Conservation (phyloP, 2,888 invertebrate species). For the Hyppa rectilinea region DNA sequence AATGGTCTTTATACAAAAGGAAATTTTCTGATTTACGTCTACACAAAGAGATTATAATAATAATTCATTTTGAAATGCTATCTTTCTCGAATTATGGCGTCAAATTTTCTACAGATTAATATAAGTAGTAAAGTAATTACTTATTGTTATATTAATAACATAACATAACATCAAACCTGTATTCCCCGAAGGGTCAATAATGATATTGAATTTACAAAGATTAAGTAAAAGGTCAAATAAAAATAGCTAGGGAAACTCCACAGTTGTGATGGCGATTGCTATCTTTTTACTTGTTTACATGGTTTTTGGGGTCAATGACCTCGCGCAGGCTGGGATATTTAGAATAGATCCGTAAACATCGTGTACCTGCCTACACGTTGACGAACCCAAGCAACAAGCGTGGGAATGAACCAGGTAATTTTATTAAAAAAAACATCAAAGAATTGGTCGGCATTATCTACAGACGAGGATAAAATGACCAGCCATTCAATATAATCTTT, state of each 20-base stretch:
- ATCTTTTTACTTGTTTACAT: not conserved
- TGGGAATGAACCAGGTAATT: conserved; percentile 24
- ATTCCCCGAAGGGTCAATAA: not conserved
- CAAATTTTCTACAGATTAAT: not conserved
- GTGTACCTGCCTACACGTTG: not conserved
- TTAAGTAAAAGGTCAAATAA: not conserved
- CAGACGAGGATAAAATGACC: conserved; percentile 10
- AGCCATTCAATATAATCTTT: conserved; percentile 35
- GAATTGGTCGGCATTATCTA: conserved; percentile 11
- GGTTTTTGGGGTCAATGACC: not conserved
- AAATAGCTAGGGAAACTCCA: not conserved
- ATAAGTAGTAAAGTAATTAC: not conserved
- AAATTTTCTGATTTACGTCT: too few species aligned
- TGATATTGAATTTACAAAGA: not conserved
- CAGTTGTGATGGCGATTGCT: not conserved
- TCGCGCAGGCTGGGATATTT: not conserved
- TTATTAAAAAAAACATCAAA: conserved; percentile 34
- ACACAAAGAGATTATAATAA: not conserved
- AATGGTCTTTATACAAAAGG: not conserved
- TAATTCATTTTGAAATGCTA: not conserved
- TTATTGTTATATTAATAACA: not conserved
- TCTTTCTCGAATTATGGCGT: not conserved
- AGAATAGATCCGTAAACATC: not conserved
- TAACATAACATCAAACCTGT: not conserved
- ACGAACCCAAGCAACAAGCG: not conserved